Base-by-base conservation (phyloP, 2,113 vertebrate genomes). In the Xiphophorus hellerii region DNA sequence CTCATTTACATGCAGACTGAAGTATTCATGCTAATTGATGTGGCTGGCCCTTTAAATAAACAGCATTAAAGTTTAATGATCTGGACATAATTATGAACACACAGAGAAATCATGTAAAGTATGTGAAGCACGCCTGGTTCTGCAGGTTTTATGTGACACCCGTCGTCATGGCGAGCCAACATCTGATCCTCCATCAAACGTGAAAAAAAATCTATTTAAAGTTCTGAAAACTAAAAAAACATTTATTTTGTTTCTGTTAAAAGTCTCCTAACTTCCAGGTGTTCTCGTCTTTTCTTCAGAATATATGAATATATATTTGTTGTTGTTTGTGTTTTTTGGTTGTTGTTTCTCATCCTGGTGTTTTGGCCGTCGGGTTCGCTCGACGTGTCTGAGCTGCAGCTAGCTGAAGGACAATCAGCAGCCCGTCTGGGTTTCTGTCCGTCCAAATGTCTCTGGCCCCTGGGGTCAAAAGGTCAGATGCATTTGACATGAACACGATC, bases 311-410 rank as follows among this genome's bases (percentile, higher is more conserved):
- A 31, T 31, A 39, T 79, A 66, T 82, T 28, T 28, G 28, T 1
- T 28, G 28, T 28, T 28, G 28, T 28, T 51, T 83, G 42, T 68
- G 62, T 22, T 71, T 33, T 74, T 37, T 66, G 69, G 76, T 74
- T 66, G 71, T 76, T 62, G 62, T 78, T 76, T 82, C 63, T 78
- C 77, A 58, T 65, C 77, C 90, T 93, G 90, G 93, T 92, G 90
- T 89, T 76, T 85, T 81, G n/a, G 62, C 65, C 30, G 67, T 60
- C 79, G 81, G 82, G n/a, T 69, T 78, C 76, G 71, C 90, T 92
- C 93, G 90, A 90, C 83, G 84, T 89, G 81, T 74, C 70, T 66
- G 60, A 69, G 58, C 81, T 84, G 89, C 88, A 73, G 91, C 88
- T 90, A 72, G 69, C 30, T 30, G 30, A 30, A 30, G 30, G 30